Evolutionary conservation across 2,797 vertebrate species (phyloP).

Genomic region (Lepus oiostolus): DNA sequence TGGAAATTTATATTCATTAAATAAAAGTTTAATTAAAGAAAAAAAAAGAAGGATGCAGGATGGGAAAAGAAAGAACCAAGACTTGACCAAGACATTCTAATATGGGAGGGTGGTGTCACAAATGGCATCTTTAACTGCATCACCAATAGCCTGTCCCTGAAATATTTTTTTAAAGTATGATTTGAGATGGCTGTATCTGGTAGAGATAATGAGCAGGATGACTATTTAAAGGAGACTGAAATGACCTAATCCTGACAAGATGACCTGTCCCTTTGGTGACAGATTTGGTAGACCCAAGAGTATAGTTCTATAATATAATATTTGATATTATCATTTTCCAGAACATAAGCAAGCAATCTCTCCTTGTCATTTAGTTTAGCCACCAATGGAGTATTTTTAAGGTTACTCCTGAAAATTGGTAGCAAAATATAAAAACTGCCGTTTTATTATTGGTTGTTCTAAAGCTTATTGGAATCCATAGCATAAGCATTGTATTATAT

Average conservation of each 20-base stretch:
- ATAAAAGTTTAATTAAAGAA: too few species aligned
- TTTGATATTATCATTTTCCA: not conserved
- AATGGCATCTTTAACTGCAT: too few species aligned
- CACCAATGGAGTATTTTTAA: not conserved
- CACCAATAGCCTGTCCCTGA: not conserved
- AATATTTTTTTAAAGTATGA: not conserved
- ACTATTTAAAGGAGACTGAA: not conserved
- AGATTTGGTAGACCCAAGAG: not conserved
- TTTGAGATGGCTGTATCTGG: not conserved
- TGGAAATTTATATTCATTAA: too few species aligned
- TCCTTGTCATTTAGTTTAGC: not conserved
- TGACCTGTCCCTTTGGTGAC: not conserved
- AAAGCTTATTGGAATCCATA: not conserved
- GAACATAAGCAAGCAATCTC: not conserved
- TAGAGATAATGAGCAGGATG: not conserved
- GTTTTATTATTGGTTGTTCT: not conserved
- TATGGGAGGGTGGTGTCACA: too few species aligned
- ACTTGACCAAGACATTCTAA: too few species aligned
- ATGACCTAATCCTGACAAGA: not conserved
- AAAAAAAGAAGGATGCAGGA: too few species aligned
- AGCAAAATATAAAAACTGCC: not conserved
- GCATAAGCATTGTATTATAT: not conserved
- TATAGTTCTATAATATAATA: conserved; percentile 26
- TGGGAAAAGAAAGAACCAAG: too few species aligned
- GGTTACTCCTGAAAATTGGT: not conserved